Percentiles rank a stretch among this genome's conserved stretches.
Conservation (phyloP, 2,797 vertebrate species). For the Hozukius guyotensis region DNA sequence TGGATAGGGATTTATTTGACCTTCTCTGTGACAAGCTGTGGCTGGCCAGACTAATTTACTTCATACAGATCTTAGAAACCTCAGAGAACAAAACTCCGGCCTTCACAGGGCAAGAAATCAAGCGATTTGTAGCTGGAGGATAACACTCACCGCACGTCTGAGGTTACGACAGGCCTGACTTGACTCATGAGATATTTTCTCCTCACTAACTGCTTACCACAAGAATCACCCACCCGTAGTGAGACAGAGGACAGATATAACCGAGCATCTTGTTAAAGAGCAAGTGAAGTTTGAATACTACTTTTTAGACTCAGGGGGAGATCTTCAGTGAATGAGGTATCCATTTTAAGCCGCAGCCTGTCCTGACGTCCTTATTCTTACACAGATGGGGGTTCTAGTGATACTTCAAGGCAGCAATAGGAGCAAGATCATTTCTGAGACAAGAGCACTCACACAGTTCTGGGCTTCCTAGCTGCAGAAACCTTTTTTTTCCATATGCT, state of each 20-base stretch:
- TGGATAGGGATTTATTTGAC: slow-evolving; percentile 20
- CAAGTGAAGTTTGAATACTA: slow-evolving; percentile 2
- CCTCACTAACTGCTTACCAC: neutral
- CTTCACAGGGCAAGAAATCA: slow-evolving; percentile 1
- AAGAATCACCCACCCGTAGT: neutral
- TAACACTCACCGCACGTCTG: neutral
- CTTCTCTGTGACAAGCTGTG: slow-evolving; percentile 25
- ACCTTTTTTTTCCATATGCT: neutral
- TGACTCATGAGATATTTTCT: neutral
- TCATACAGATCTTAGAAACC: slow-evolving; percentile 14
- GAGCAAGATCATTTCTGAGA: neutral
- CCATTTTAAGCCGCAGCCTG: slow-evolving; percentile 12
- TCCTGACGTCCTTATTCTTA: neutral
- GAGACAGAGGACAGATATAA: slow-evolving; percentile 2
- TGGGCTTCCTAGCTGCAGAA: neutral
- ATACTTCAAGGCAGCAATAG: neutral
- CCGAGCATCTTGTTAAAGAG: slow-evolving; percentile 5
- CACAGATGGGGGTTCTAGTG: neutral
- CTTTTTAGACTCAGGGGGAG: neutral
- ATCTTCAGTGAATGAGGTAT: neutral
- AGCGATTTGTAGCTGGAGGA: neutral
- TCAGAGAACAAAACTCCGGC: neutral
- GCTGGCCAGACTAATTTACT: slow-evolving; percentile 16
- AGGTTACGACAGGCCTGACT: neutral
- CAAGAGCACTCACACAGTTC: neutral